These are phyloP conservation scores for Microplitis manilae DNA, from an alignment of 2,888 invertebrate genomes.

Conservation along the genomic window DNA sequence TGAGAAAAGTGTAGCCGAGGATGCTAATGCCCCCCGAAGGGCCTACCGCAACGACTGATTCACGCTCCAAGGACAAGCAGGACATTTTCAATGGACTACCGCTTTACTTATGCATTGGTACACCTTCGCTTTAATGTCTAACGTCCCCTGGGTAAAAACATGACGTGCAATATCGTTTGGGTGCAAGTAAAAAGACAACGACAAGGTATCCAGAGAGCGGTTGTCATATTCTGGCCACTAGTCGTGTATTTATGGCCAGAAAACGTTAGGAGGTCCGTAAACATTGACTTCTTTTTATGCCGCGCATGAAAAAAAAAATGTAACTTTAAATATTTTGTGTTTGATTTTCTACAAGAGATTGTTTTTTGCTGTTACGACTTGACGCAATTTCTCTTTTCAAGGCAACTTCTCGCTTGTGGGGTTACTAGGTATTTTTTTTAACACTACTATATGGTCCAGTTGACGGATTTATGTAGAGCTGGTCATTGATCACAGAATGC, in stretches of 20 bases:
- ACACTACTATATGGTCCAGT: no score
- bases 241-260: slow-evolving; percentile 67
- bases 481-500: slow-evolving; percentile 48
- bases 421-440: no score
- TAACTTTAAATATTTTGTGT: not conserved
- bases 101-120: slow-evolving; percentile 27
- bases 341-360: not conserved
- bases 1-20: not conserved
- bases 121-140: slow-evolving; percentile 13
- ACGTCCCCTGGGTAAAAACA: slow-evolving; percentile 27
- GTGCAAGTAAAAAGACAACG: slow-evolving; percentile 2
- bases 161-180: slow-evolving; percentile 29
- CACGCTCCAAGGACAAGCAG: slow-evolving; percentile 26
- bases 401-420: no score
- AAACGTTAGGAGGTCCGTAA: slow-evolving; percentile 68
- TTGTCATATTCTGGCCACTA: slow-evolving; percentile 69
- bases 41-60: slow-evolving; percentile 54
- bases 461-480: not conserved
- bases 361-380: not conserved
- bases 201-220: slow-evolving; percentile 43
- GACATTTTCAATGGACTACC: slow-evolving; percentile 19
- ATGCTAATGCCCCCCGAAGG: slow-evolving; percentile 47
- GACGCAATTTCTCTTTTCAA: slow-evolving; percentile 4
- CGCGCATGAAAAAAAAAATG: slow-evolving; percentile 8
- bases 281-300: slow-evolving; percentile 51